A percentile compares a stretch with the other conserved stretches of the same genome.
These are phyloP conservation scores for western clawed frog (Xenopus tropicalis) DNA, from an alignment of 2,113 vertebrate species.

Conservation along the genomic window DNA sequence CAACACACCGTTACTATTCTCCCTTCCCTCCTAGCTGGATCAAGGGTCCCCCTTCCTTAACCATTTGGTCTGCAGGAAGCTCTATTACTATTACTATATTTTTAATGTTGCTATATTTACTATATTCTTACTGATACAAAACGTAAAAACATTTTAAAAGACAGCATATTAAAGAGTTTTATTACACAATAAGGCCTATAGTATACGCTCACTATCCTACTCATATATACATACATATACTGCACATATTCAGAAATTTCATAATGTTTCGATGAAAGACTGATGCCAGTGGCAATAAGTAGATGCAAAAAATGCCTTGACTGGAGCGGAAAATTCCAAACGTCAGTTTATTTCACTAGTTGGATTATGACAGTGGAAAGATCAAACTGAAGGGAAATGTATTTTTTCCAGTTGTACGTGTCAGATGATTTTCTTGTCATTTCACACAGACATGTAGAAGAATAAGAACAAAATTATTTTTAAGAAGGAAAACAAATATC, in stretches of 20 bases:
- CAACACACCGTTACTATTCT: too few relatives aligned
- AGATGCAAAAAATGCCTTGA: slow-evolving; percentile 52
- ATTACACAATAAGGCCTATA: too few relatives aligned
- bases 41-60: too few relatives aligned
- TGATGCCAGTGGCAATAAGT: slow-evolving; percentile 48
- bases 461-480: slow-evolving; percentile 7
- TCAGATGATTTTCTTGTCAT: slow-evolving; percentile 41
- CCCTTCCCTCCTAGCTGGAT: too few relatives aligned
- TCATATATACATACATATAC: not conserved
- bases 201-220: too few relatives aligned
- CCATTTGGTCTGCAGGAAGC: too few relatives aligned
- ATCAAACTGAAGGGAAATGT: slow-evolving; percentile 47
- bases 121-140: too few relatives aligned
- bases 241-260: slow-evolving; percentile 11
- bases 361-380: slow-evolving; percentile 39
- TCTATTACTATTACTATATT: too few relatives aligned
- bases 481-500: not conserved
- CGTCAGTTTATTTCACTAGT: slow-evolving; percentile 52
- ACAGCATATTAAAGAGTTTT: too few relatives aligned
- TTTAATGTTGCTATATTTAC: too few relatives aligned
- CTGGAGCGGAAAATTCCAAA: slow-evolving; percentile 52
- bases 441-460: slow-evolving; percentile 40
- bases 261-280: slow-evolving; percentile 37
- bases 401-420: slow-evolving; percentile 21
- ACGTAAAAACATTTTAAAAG: too few relatives aligned